phyloP scores from a whole-genome alignment of 2,888 invertebrate species.

The Campoplex nolae region DNA sequence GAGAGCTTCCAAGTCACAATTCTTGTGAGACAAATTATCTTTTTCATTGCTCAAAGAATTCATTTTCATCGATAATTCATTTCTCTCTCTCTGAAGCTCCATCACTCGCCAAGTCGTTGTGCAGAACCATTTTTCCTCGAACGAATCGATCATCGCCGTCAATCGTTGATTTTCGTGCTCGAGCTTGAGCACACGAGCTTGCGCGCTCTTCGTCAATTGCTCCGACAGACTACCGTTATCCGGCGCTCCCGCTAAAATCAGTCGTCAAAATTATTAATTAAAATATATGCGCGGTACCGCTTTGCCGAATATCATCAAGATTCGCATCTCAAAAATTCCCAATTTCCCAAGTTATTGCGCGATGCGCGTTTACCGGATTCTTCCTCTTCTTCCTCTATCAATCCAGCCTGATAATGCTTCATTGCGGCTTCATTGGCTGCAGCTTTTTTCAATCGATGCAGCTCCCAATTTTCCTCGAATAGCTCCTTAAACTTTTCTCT shows the following conservation, averaged over 20 bases:
- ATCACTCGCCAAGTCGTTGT: conserved; percentile 93
- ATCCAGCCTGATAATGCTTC: conserved; percentile 79
- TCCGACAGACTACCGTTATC: conserved; percentile 94
- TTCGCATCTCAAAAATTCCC: too few species aligned
- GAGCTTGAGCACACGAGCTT: conserved; percentile 93
- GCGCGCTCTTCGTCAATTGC: conserved; percentile 96
- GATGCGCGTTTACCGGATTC: conserved; percentile 76
- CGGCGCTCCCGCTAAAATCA: conserved; percentile 81
- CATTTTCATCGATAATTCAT: conserved; percentile 92
- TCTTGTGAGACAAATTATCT: conserved; percentile 90
- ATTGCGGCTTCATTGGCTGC: conserved; percentile 89
- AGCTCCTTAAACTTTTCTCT: conserved; percentile 94
- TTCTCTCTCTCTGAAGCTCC: conserved; percentile 96
- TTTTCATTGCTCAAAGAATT: conserved; percentile 93
- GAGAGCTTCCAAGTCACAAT: conserved; percentile 92
- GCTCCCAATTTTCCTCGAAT: conserved; percentile 95
- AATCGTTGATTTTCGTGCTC: conserved; percentile 97
- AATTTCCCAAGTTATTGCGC: too few species aligned
- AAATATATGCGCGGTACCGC: too few species aligned
- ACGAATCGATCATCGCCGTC: conserved; percentile 91
- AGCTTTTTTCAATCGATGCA: conserved; percentile 94
- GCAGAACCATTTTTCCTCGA: conserved; percentile 92
- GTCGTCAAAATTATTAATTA: too few species aligned
- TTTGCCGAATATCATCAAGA: too few species aligned
- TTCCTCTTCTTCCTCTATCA: conserved; percentile 89